A percentile compares a stretch with the other conserved stretches of the same genome.
These are phyloP conservation scores for Knipowitschia caucasica DNA, from an alignment of 2,797 vertebrate species.

Conservation along the genomic window DNA sequence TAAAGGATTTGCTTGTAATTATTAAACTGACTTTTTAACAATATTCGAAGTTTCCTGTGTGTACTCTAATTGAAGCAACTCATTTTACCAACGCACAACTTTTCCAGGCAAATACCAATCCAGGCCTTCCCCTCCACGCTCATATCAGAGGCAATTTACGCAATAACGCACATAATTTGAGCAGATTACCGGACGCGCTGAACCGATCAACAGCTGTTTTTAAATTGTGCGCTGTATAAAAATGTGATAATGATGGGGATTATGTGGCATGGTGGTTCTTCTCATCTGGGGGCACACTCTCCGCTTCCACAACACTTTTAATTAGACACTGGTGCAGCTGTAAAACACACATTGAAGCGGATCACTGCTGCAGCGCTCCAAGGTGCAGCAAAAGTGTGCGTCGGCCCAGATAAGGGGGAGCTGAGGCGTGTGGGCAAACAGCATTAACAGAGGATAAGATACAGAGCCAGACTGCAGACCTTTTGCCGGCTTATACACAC, in stretches of 20 bases:
- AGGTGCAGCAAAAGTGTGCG: conserved; percentile 4
- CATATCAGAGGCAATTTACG: conserved; percentile 18
- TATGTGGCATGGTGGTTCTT: conserved; percentile 30
- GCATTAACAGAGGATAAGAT: conserved; percentile 5
- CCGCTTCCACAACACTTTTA: conserved; percentile 25
- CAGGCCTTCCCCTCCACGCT: neutral
- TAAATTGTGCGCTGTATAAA: neutral
- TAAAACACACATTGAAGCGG: conserved; percentile 13
- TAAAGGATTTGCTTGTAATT: no score
- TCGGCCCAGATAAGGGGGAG: neutral
- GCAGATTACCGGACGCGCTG: conserved; percentile 13
- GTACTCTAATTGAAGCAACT: no score
- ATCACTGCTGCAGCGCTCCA: neutral
- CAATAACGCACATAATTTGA: conserved; percentile 13
- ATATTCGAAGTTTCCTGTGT: no score
- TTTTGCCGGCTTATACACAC: neutral
- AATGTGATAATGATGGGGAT: conserved; percentile 22
- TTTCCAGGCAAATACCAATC: neutral
- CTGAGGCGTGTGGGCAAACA: neutral
- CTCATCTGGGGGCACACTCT: conserved; percentile 12
- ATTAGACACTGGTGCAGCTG: conserved; percentile 14
- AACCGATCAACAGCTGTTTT: conserved; percentile 11
- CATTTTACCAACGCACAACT: neutral
- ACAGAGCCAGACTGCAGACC: neutral
- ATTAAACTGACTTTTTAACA: no score